Conservation (phyloP, 2,797 vertebrate species). For the Sus cebifrons region DNA sequence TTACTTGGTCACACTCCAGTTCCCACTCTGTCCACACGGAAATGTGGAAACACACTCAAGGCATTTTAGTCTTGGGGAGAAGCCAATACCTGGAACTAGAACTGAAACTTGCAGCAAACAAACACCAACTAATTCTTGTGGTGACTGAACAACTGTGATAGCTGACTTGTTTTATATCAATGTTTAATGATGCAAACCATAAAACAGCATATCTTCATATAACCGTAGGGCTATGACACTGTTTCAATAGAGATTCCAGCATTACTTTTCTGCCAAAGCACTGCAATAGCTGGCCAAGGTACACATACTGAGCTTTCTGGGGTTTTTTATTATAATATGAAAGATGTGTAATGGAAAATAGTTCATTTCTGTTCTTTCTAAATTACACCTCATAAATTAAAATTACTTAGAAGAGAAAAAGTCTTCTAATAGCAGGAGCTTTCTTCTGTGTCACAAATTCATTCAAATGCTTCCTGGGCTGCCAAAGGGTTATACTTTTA, state of each 20-base stretch:
- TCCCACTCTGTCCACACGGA: background rate
- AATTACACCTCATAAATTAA: conserved; percentile 52
- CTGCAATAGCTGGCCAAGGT: background rate
- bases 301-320: background rate
- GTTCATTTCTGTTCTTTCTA: conserved; percentile 38
- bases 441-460: conserved; percentile 48
- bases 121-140: conserved; percentile 27
- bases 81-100: background rate
- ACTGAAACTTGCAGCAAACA: conserved; percentile 27
- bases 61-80: background rate
- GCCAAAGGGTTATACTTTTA: conserved; percentile 34
- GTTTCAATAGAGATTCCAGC: background rate
- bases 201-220: background rate
- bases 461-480: conserved; percentile 36
- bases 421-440: conserved; percentile 30
- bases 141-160: conserved; percentile 24
- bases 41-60: background rate
- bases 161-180: conserved; percentile 12
- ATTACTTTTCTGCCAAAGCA: conserved; percentile 15
- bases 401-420: conserved; percentile 59
- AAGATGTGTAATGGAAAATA: background rate
- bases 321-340: conserved; percentile 5
- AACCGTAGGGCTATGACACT: background rate
- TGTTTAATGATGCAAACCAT: background rate
- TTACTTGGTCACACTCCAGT: background rate